Percentiles rank a stretch among this genome's conserved stretches.
These are phyloP conservation scores for Synaphobranchus kaupii DNA, from an alignment of 2,797 vertebrate genomes.

Conservation along the genomic window DNA sequence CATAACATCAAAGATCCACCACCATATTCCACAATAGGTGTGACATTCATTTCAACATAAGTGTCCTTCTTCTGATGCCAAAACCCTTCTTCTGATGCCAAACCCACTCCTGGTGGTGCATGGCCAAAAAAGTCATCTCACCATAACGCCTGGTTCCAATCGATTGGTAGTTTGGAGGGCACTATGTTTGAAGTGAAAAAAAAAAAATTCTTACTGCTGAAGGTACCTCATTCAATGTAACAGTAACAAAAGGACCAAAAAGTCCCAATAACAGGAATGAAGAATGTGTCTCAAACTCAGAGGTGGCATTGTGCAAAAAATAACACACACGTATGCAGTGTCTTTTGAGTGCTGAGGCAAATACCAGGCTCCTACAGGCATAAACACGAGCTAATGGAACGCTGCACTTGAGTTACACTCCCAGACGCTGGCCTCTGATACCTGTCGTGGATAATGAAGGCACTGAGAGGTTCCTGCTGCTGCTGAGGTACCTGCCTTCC, in stretches of 20 bases:
- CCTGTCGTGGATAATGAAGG: not conserved
- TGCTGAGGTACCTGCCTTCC: not conserved
- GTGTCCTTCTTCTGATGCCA: not conserved
- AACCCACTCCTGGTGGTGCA: not conserved
- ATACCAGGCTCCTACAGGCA: not conserved
- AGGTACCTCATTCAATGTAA: not conserved
- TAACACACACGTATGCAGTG: not conserved
- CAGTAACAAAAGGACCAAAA: not conserved
- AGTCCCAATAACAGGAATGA: not conserved
- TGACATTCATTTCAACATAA: not conserved
- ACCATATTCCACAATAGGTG: not conserved
- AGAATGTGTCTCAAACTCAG: not conserved
- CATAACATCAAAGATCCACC: not conserved
- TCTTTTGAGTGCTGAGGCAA: not conserved
- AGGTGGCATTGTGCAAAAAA: not conserved
- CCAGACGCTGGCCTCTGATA: not conserved
- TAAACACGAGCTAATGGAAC: constrained; percentile 5
- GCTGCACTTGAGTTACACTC: not conserved
- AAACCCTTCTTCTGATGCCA: not conserved
- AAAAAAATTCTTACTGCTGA: not conserved
- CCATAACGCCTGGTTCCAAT: too few relatives aligned
- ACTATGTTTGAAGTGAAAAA: not conserved
- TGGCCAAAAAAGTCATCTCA: not conserved
- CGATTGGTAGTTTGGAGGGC: too few relatives aligned
- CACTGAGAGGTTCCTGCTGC: not conserved